These are phyloP conservation scores for Drosophila yooni DNA, from an alignment of 2,888 invertebrate genomes.

Conservation along the genomic window DNA sequence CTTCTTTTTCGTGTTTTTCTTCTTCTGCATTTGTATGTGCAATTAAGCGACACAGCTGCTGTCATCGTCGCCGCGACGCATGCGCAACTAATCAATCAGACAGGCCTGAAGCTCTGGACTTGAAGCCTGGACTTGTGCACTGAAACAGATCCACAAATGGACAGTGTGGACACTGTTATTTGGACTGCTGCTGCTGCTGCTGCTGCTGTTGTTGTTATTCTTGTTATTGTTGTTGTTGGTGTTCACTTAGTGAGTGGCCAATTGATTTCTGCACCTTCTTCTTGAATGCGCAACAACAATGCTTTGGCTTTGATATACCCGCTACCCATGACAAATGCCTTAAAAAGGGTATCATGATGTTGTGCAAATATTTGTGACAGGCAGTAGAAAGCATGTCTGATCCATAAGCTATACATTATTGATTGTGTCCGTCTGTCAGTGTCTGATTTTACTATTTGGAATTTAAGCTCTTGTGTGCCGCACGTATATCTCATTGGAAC, in stretches of 20 bases:
- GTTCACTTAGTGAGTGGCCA: conserved; percentile 45
- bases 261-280: conserved; percentile 51
- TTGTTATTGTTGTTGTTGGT: neutral
- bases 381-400: neutral
- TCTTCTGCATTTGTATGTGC: conserved; percentile 17
- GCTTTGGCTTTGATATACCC: neutral
- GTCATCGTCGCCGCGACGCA: conserved; percentile 37
- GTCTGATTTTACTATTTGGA: neutral
- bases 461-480: neutral
- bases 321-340: neutral
- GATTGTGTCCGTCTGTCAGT: neutral
- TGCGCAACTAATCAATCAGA: conserved; percentile 53
- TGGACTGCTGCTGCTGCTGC: conserved; percentile 10
- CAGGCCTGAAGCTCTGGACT: conserved; percentile 9
- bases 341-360: neutral
- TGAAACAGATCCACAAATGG: conserved; percentile 1
- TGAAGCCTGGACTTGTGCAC: neutral
- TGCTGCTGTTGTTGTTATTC: neutral
- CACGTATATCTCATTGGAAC: neutral
- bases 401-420: neutral
- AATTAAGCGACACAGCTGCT: conserved; percentile 60
- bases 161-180: neutral
- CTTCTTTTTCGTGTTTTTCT: neutral
- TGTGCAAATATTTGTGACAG: neutral
- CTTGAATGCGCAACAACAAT: conserved; percentile 22